Evolutionary conservation across 2,797 vertebrate genomes (phyloP).

Genomic region (Glossophaga mutica): DNA sequence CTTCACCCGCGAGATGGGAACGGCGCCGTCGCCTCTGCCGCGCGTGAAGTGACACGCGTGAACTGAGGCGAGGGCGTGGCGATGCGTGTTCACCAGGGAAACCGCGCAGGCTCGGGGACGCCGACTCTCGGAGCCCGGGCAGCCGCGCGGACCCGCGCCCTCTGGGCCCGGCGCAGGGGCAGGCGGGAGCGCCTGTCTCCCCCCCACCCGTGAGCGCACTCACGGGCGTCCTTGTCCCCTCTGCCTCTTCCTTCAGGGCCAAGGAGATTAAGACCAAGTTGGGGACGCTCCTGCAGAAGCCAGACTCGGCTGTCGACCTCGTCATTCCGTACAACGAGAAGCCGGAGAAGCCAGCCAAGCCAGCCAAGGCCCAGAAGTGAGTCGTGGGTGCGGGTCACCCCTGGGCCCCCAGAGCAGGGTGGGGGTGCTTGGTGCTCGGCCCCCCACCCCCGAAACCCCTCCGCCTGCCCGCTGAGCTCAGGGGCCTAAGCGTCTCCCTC

Average conservation of each 20-base stretch:
- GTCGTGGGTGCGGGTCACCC: conserved; percentile 64
- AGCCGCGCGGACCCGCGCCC: not conserved
- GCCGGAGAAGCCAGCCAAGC: conserved; percentile 91
- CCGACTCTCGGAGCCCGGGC: not conserved
- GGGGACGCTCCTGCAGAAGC: conserved; percentile 95
- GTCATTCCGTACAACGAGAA: conserved; percentile 94
- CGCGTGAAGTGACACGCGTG: not conserved
- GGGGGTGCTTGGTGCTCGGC: not conserved
- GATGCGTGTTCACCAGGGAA: too few species aligned
- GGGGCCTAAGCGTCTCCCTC: not conserved
- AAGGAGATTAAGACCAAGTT: conserved; percentile 98
- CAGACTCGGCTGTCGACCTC: conserved; percentile 90
- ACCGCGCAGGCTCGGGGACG: not conserved
- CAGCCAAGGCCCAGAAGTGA: conserved; percentile 93
- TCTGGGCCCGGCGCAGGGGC: not conserved
- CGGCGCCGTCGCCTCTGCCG: too few species aligned
- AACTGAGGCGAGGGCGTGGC: not conserved
- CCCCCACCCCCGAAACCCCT: not conserved
- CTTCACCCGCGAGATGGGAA: not conserved
- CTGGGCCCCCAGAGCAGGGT: too few species aligned
- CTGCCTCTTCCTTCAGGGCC: conserved; percentile 85
- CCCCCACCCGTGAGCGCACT: too few species aligned
- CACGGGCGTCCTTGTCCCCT: not conserved
- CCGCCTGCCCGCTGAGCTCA: not conserved
- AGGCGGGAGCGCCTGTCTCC: not conserved